Evolutionary conservation across 2,888 invertebrate species (phyloP).

Genomic region (Eristalis intricaria): DNA sequence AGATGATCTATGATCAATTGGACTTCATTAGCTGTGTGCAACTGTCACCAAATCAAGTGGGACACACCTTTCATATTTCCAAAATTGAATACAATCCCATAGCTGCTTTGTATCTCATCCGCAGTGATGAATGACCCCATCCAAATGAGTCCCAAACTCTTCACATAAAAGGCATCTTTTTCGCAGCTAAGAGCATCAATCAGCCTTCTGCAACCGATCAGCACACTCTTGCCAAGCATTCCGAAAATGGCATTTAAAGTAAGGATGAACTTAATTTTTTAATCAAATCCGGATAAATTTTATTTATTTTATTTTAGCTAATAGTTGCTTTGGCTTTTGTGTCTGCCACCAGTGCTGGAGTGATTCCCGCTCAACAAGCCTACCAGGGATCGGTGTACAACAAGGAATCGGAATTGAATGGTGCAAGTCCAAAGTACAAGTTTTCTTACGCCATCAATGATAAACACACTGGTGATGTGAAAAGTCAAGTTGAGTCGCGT

Average conservation of each 20-base stretch:
- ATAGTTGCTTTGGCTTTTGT: background rate
- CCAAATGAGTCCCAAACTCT: background rate
- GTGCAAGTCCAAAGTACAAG: constrained; percentile 78
- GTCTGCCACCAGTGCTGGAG: background rate
- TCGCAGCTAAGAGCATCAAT: background rate
- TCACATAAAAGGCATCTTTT: background rate
- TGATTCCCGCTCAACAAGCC: background rate
- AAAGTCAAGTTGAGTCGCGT: constrained; percentile 45
- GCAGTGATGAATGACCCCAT: background rate
- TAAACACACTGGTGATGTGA: constrained; percentile 67
- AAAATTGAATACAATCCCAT: background rate
- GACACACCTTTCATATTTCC: background rate
- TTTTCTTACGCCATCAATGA: constrained; percentile 79
- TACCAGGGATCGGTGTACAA: background rate
- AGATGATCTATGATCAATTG: background rate
- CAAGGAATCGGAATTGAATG: constrained; percentile 28
- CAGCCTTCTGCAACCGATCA: background rate
- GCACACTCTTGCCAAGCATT: background rate
- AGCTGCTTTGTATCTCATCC: background rate
- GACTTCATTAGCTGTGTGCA: background rate
- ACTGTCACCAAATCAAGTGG: background rate
- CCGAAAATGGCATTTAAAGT: background rate
- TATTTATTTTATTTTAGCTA: background rate
- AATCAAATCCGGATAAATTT: background rate
- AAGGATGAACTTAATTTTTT: background rate